phyloP scores from a whole-genome alignment of 2,888 invertebrate species.

The Calliphora vomitoria region DNA sequence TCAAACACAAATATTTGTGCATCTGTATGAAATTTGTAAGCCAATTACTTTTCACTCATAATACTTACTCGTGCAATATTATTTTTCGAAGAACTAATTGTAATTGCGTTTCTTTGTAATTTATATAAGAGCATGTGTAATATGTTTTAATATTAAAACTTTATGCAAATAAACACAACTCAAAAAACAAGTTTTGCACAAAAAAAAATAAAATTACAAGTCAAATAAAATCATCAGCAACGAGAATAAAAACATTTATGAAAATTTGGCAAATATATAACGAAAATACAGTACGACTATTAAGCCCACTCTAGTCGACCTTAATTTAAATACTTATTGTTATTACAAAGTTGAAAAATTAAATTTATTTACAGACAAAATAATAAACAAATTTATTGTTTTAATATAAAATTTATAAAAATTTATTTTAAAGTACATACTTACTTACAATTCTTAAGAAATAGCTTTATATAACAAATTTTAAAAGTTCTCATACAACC shows the following conservation, averaged over 20 bases:
- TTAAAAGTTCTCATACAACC: too few relatives aligned
- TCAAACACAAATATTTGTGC: too few relatives aligned
- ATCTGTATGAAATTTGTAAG: too few relatives aligned
- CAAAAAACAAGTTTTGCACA: constrained; percentile 3
- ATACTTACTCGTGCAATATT: neutral
- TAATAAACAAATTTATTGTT: too few relatives aligned
- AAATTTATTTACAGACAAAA: too few relatives aligned
- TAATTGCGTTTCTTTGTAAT: constrained; percentile 40
- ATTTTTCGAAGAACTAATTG: neutral
- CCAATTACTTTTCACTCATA: too few relatives aligned
- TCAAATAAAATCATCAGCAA: constrained; percentile 24
- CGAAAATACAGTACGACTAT: neutral
- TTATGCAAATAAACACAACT: constrained; percentile 45
- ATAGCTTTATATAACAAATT: too few relatives aligned
- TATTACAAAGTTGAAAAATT: neutral
- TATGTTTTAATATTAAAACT: constrained; percentile 34
- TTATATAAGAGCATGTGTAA: constrained; percentile 2
- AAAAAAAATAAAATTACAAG: constrained; percentile 19
- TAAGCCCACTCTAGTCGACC: constrained; percentile 9
- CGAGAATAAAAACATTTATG: neutral
- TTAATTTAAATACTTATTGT: neutral
- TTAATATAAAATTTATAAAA: too few relatives aligned
- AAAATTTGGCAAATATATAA: neutral
- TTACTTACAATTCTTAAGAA: too few relatives aligned
- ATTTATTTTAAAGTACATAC: too few relatives aligned